Conservation (phyloP, 2,797 vertebrate genomes). For the Chloroceryle inda region DNA sequence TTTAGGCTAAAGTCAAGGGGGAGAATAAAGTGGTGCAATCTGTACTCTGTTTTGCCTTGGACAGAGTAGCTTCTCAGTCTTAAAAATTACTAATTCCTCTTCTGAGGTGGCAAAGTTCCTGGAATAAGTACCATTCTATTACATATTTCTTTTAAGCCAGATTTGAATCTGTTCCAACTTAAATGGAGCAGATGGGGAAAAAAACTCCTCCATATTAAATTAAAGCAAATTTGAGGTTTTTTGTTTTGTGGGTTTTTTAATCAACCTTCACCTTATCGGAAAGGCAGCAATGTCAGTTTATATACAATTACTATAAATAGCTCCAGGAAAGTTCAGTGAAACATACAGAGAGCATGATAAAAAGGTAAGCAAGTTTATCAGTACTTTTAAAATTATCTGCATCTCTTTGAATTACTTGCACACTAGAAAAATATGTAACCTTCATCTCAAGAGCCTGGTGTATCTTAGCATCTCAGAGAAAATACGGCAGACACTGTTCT, state of each 20-base stretch:
- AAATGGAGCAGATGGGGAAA: background rate
- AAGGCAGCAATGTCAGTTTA: background rate
- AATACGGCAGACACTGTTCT: background rate
- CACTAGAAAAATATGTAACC: background rate
- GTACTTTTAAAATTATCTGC: background rate
- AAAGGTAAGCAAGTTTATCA: background rate
- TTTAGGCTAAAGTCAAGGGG: background rate
- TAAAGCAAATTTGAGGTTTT: background rate
- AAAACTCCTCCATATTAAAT: background rate
- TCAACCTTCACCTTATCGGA: background rate
- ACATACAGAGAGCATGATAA: background rate
- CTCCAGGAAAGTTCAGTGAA: background rate
- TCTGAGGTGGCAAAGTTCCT: background rate
- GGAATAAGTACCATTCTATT: background rate
- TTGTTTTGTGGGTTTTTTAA: background rate
- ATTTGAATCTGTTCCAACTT: background rate
- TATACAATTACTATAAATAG: background rate
- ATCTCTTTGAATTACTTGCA: background rate
- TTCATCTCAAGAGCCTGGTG: background rate
- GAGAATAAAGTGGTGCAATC: background rate
- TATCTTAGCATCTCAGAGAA: background rate
- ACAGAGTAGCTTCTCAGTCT: background rate
- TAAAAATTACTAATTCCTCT: background rate
- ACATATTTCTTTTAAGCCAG: background rate
- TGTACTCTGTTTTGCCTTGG: background rate